Conservation (phyloP, 1,140 invertebrate genomes). For the Aleiodes sp. region DNA sequence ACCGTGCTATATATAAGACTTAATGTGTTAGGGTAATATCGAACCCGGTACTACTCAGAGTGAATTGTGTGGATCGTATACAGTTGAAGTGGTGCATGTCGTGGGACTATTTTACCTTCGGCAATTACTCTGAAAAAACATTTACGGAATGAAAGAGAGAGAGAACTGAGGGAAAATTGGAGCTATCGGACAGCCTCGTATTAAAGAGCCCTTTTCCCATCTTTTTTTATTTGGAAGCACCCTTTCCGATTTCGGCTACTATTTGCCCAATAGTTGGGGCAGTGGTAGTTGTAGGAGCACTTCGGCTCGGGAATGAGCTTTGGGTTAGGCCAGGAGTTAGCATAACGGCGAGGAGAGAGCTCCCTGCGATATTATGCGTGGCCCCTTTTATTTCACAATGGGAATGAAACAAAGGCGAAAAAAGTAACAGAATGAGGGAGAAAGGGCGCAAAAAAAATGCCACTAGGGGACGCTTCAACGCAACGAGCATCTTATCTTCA, state of each 20-base stretch:
- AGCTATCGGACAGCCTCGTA: conserved; percentile 17
- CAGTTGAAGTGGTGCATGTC: conserved; percentile 37
- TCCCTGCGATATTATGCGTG: too few relatives aligned
- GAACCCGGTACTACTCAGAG: neutral
- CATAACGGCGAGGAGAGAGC: too few relatives aligned
- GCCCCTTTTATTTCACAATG: neutral
- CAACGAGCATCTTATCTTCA: conserved; percentile 64
- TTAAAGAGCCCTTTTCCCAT: neutral
- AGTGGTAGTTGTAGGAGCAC: too few relatives aligned
- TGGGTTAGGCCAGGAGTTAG: too few relatives aligned
- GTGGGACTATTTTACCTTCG: conserved; percentile 47
- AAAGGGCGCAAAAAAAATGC: conserved; percentile 48
- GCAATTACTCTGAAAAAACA: conserved; percentile 55
- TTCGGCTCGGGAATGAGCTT: too few relatives aligned
- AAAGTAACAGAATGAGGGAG: conserved; percentile 39
- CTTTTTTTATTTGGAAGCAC: too few relatives aligned
- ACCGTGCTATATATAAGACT: neutral
- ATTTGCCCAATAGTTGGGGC: too few relatives aligned
- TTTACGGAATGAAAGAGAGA: conserved; percentile 38
- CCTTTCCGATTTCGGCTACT: too few relatives aligned
- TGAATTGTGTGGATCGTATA: neutral
- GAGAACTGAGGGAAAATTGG: conserved; percentile 36
- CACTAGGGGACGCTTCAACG: conserved; percentile 61
- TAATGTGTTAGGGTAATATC: neutral
- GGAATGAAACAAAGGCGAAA: conserved; percentile 45